Conservation (phyloP, 2,888 invertebrate genomes). For the Brachyopa scutellaris region DNA sequence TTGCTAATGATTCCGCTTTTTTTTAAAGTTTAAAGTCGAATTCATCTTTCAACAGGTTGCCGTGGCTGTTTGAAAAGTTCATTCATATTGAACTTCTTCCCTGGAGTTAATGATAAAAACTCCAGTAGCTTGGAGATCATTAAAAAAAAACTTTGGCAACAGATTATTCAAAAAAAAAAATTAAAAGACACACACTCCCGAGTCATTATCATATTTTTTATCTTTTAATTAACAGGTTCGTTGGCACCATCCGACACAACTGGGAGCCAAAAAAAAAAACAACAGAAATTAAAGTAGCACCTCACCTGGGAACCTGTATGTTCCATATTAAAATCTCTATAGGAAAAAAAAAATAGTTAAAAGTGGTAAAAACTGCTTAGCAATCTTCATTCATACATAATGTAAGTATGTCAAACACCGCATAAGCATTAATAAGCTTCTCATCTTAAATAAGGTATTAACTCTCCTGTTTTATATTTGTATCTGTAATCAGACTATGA, state of each 20-base stretch:
- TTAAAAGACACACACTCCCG: constrained; percentile 10
- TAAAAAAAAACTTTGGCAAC: constrained; percentile 1
- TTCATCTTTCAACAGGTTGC: not conserved
- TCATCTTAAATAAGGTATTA: too few relatives aligned
- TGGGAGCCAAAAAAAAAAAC: too few relatives aligned
- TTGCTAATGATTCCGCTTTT: constrained; percentile 22
- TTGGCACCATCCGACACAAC: constrained; percentile 35
- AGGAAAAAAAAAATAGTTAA: too few relatives aligned
- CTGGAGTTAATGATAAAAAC: not conserved
- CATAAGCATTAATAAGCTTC: too few relatives aligned
- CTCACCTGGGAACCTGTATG: too few relatives aligned
- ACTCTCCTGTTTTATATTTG: too few relatives aligned
- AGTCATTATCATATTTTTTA: constrained; percentile 9
- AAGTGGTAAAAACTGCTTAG: too few relatives aligned
- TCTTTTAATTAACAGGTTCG: constrained; percentile 36
- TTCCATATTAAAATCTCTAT: too few relatives aligned
- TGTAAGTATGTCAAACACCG: too few relatives aligned
- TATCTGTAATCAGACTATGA: too few relatives aligned
- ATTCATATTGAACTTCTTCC: constrained; percentile 9
- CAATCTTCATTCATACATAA: too few relatives aligned
- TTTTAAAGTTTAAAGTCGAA: not conserved
- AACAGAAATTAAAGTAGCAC: too few relatives aligned
- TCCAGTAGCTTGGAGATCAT: constrained; percentile 30
- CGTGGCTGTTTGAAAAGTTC: not conserved
- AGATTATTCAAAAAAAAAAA: constrained; percentile 1